phyloP scores from a whole-genome alignment of 1,140 invertebrate species.

The Geopemphigus sp. region DNA sequence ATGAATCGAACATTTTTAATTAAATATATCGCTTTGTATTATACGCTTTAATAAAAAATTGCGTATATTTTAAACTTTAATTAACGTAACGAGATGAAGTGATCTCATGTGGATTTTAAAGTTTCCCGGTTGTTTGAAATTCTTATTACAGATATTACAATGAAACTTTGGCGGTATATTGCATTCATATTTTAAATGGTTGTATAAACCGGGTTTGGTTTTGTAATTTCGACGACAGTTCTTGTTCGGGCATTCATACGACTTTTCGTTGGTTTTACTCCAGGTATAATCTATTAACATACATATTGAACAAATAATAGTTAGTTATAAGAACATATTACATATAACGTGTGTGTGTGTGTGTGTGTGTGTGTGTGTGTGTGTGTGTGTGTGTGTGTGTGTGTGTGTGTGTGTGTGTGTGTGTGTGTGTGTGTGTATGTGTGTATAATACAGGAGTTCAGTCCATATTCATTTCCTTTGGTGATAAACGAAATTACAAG shows the following conservation, averaged over 20 bases:
- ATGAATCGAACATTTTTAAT: too few species aligned
- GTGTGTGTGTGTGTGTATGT: too few species aligned
- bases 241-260: slow-evolving; percentile 39
- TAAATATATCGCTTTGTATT: neutral
- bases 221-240: slow-evolving; percentile 56
- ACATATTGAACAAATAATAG: too few species aligned
- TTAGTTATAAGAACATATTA: too few species aligned
- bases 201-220: slow-evolving; percentile 58
- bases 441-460: too few species aligned
- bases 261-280: slow-evolving; percentile 10
- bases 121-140: slow-evolving; percentile 55
- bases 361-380: too few species aligned
- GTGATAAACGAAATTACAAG: too few species aligned
- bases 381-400: too few species aligned
- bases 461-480: too few species aligned
- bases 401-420: too few species aligned
- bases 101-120: slow-evolving; percentile 53
- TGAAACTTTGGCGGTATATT: slow-evolving; percentile 59
- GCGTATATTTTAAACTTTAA: neutral
- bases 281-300: neutral
- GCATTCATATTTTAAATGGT: slow-evolving; percentile 61
- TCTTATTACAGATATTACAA: slow-evolving; percentile 57
- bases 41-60: neutral
- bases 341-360: too few species aligned
- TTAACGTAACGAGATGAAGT: slow-evolving; percentile 49